Evolutionary conservation across 2,113 vertebrate species (phyloP).

Genomic region (Corythoichthys intestinalis): DNA sequence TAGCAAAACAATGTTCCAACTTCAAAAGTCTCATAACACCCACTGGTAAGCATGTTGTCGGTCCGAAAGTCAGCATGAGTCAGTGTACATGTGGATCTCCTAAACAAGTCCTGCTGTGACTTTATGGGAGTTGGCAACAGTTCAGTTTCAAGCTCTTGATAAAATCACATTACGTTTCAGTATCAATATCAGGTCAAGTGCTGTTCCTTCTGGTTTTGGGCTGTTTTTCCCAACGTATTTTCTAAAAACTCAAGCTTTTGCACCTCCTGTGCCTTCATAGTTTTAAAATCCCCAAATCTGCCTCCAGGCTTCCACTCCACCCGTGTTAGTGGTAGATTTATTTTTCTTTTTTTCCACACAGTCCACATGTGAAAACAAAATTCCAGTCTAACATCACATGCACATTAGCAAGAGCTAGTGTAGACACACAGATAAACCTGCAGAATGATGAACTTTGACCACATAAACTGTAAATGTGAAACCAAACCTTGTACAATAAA

Average conservation of each 20-base stretch:
- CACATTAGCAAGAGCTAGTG: too few species aligned
- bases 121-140: not conserved
- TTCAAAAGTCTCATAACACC: slow-evolving; percentile 37
- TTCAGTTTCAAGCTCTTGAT: not conserved
- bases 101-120: not conserved
- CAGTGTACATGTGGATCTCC: not conserved
- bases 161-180: not conserved
- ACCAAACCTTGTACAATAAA: not conserved
- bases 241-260: not conserved
- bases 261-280: too few species aligned
- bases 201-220: too few species aligned
- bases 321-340: not conserved
- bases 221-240: not conserved
- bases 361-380: not conserved
- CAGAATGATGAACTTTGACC: not conserved
- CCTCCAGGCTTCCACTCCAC: not conserved
- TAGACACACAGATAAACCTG: not conserved
- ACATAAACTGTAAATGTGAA: not conserved
- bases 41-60: slow-evolving; percentile 26
- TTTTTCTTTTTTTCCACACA: not conserved
- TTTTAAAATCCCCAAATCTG: not conserved
- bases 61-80: slow-evolving; percentile 24
- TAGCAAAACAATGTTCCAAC: slow-evolving; percentile 25
- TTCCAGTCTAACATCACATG: not conserved
- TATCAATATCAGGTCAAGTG: not conserved